Percentiles rank a stretch among this genome's conserved stretches.
These are phyloP conservation scores for Accipiter cooperii DNA, from an alignment of 2,113 vertebrate species.

Conservation along the genomic window DNA sequence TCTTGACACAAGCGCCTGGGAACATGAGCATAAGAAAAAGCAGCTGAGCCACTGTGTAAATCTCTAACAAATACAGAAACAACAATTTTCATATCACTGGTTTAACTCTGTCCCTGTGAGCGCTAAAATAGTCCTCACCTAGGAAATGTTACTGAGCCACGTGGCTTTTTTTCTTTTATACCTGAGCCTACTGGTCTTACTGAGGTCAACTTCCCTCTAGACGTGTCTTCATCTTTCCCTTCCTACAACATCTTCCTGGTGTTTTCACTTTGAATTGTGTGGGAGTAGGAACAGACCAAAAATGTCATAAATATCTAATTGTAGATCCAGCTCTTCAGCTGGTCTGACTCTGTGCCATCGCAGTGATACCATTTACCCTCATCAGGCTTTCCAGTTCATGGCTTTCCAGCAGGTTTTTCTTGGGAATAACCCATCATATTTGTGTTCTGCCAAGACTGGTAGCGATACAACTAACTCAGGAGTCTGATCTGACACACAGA, in stretches of 20 bases:
- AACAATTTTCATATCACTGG: background rate
- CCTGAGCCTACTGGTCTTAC: background rate
- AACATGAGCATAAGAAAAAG: background rate
- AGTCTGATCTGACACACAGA: background rate
- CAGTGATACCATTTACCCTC: background rate
- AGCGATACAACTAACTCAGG: background rate
- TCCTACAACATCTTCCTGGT: background rate
- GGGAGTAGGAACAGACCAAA: background rate
- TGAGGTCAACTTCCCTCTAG: background rate
- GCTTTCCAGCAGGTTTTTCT: background rate
- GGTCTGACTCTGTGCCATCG: background rate
- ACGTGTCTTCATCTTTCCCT: background rate
- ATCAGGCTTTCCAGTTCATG: background rate
- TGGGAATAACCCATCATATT: background rate
- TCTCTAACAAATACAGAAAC: background rate
- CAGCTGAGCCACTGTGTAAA: background rate
- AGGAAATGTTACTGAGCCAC: background rate
- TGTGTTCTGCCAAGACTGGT: fast-evolving
- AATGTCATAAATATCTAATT: background rate
- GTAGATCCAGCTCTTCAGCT: background rate
- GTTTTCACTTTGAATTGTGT: background rate
- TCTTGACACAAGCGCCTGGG: background rate
- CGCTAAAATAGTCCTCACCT: background rate
- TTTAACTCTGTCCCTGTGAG: background rate
- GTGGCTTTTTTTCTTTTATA: background rate